Evolutionary conservation across 2,797 vertebrate genomes (phyloP).

Genomic region (Meda fulgida): DNA sequence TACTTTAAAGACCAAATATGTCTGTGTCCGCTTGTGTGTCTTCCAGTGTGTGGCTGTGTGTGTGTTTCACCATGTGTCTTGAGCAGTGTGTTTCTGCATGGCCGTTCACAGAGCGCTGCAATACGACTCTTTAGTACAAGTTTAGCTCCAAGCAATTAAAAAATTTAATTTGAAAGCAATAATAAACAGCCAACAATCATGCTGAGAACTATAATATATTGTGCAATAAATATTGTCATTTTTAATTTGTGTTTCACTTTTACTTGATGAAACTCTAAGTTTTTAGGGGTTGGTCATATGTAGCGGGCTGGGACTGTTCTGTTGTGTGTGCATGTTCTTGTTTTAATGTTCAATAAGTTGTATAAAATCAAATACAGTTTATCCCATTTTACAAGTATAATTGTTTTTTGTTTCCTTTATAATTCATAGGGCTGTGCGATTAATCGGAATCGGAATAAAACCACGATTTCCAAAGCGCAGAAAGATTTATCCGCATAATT

Average conservation of each 20-base stretch:
- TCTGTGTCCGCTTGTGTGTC: slow-evolving; percentile 29
- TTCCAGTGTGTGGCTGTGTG: neutral
- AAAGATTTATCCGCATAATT: neutral
- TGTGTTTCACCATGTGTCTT: neutral
- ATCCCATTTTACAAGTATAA: neutral
- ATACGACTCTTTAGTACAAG: neutral
- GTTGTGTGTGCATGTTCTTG: neutral
- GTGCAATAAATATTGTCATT: neutral
- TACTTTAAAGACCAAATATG: slow-evolving; percentile 51
- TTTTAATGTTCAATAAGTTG: neutral
- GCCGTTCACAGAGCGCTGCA: neutral
- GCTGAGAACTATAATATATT: slow-evolving; percentile 3
- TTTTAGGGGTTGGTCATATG: neutral
- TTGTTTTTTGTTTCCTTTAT: neutral
- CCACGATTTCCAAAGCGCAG: neutral
- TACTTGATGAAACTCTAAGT: neutral
- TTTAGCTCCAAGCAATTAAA: neutral
- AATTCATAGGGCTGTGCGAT: neutral
- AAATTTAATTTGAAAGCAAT: slow-evolving; percentile 22
- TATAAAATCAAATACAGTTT: slow-evolving; percentile 26
- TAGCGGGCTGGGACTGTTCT: neutral
- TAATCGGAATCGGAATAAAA: neutral
- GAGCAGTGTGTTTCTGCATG: slow-evolving; percentile 1
- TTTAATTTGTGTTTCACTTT: neutral
- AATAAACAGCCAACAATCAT: neutral